Percentiles rank a stretch among this genome's conserved stretches.
These are phyloP conservation scores for Achlya flavicornis DNA, from an alignment of 2,888 invertebrate species.

Conservation along the genomic window DNA sequence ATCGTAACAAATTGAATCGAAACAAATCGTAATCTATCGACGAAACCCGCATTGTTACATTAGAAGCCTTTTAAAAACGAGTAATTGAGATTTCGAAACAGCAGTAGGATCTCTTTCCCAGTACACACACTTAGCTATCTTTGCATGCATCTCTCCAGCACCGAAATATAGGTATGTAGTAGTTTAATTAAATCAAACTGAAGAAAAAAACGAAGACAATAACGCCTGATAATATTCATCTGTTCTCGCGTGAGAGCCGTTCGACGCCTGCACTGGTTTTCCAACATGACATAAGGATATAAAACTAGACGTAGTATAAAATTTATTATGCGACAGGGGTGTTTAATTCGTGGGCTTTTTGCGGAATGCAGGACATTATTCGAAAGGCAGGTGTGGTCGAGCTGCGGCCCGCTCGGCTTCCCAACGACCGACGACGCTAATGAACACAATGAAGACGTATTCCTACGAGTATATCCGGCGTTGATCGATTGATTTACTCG, in stretches of 20 bases:
- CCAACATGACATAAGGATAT: background rate
- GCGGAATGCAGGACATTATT: slow-evolving; percentile 71
- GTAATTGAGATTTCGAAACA: slow-evolving; percentile 11
- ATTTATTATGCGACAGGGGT: slow-evolving; percentile 30
- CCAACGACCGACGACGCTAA: slow-evolving; percentile 65
- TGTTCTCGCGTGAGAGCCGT: slow-evolving; percentile 1
- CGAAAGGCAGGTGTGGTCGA: slow-evolving; percentile 73
- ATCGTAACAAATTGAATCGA: slow-evolving; percentile 13
- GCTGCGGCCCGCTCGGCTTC: slow-evolving; percentile 39
- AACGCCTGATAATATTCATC: background rate
- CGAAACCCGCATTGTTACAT: slow-evolving; percentile 3
- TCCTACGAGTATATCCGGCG: slow-evolving; percentile 80
- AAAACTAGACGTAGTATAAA: background rate
- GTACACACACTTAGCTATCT: background rate
- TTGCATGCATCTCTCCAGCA: background rate
- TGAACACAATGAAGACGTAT: slow-evolving; percentile 84
- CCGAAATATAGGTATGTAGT: background rate
- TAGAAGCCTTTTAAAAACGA: slow-evolving; percentile 11
- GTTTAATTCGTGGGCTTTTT: slow-evolving; percentile 62
- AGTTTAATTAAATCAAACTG: background rate
- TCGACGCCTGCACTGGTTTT: background rate
- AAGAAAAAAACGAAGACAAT: background rate
- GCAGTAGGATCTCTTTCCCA: slow-evolving; percentile 4
- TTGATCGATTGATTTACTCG: slow-evolving; percentile 84
- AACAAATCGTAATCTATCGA: slow-evolving; percentile 14